Evolutionary conservation across 2,113 vertebrate genomes (phyloP).

Genomic region (Columbina picui): DNA sequence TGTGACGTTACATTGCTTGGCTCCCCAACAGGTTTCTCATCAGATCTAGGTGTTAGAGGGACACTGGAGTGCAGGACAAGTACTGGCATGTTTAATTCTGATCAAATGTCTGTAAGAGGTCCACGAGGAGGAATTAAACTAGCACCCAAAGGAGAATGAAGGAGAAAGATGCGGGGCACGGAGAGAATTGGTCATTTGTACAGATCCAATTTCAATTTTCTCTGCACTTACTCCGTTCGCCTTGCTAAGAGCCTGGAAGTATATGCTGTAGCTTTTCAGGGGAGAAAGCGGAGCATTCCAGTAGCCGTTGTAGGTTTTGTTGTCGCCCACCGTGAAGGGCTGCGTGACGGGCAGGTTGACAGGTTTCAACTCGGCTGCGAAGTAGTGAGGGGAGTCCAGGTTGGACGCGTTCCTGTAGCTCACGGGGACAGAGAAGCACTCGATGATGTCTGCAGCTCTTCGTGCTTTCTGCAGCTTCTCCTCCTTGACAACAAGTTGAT

Average conservation of each 20-base stretch:
- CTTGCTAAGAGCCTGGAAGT: constrained; percentile 95
- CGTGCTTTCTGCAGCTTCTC: constrained; percentile 89
- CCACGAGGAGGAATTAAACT: not conserved
- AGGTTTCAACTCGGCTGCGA: constrained; percentile 91
- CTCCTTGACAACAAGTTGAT: constrained; percentile 96
- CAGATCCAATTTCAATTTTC: not conserved
- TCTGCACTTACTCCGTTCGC: constrained; percentile 90
- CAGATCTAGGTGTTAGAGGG: not conserved
- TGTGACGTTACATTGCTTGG: not conserved
- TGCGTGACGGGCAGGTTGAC: constrained; percentile 87
- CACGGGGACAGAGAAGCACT: constrained; percentile 91
- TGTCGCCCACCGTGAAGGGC: constrained; percentile 95
- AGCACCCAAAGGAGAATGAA: not conserved
- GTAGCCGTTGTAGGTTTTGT: constrained; percentile 96
- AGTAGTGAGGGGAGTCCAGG: constrained; percentile 90
- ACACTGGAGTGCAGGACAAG: not conserved
- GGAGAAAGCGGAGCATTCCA: constrained; percentile 96
- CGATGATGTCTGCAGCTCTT: constrained; percentile 85
- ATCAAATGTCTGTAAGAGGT: not conserved
- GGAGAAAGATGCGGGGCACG: not conserved
- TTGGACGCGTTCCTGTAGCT: constrained; percentile 91
- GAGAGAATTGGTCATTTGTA: not conserved
- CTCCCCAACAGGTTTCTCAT: not conserved
- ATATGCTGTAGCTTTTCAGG: constrained; percentile 97
- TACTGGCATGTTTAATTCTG: not conserved